Base-by-base conservation (phyloP, 64 coral and sea anemone species). In the Montipora capricornis region DNA sequence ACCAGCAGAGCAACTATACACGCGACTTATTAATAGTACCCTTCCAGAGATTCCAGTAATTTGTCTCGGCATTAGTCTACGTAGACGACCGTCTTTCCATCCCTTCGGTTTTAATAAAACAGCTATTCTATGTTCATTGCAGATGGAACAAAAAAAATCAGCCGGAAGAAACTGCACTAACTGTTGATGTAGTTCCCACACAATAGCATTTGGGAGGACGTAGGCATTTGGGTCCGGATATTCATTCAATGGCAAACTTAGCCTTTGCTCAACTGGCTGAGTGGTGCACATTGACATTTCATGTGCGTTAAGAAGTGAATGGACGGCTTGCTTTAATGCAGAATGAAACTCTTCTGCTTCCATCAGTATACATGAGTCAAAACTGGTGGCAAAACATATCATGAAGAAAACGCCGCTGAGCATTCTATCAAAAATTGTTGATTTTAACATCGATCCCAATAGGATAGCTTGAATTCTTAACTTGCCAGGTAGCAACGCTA, bases 171-270 rank as follows among this genome's bases (percentile, higher is more conserved):
- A 70, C 14, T 91, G 75, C 26, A 5, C 47, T 17, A 91, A 70
- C 64, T 91, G 89, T 45, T 55, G 68, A 50, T 70, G 62, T 70
- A 79, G 89, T 20, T 91, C 89, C 89, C 79, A 91, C 68, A 91
- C n/a, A 51, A 91, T 73, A 26, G 71, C 46, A 46, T 51, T 73
- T 24, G 89, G 79, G 46, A 91, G 89, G 20, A 91, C 88, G 64
- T 80, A 80, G 49, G 64, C 66, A 66, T 81, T 60, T 80, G 88
- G 74, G 16, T 79, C 66, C 19, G 88, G 88, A 78, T 80, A 80
- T 17, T 45, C 74, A 76, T 76, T 44, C 13, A 12, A 37, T 76
- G 74, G 74, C 37, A 44, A 20, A 76, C 0, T 76, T 46, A 76
- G 74, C 74, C 74, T 7, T 44, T 75, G 29, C 37, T 75, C 73